Evolutionary conservation across 2,888 invertebrate species (phyloP).

Genomic region (Melangyna quadrimaculata): DNA sequence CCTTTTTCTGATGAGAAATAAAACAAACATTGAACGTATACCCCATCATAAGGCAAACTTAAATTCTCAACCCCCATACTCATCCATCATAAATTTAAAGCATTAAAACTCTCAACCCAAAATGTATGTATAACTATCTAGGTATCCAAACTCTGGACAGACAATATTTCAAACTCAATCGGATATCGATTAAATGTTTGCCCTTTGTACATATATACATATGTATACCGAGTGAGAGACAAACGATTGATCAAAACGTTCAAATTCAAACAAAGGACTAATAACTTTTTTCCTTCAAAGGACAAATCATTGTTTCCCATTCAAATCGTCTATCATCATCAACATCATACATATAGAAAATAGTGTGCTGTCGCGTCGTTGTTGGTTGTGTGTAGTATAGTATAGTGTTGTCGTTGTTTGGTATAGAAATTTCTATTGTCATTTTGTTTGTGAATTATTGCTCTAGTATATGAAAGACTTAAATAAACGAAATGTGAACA

Average conservation of each 20-base stretch:
- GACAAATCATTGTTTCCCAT: slow-evolving; percentile 69
- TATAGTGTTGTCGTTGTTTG: not conserved
- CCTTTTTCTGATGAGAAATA: not conserved
- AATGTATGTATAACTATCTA: not conserved
- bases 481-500: not conserved
- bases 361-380: not conserved
- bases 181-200: slow-evolving; percentile 60
- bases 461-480: not conserved
- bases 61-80: not conserved
- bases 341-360: not conserved
- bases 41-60: not conserved
- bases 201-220: slow-evolving; percentile 11
- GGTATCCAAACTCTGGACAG: not conserved
- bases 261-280: slow-evolving; percentile 54
- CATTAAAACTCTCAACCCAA: slow-evolving; percentile 15
- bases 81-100: slow-evolving; percentile 9
- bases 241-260: slow-evolving; percentile 61
- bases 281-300: slow-evolving; percentile 61
- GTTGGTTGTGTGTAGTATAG: no score
- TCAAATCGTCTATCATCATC: slow-evolving; percentile 62
- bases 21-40: not conserved
- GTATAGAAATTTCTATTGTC: not conserved
- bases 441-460: not conserved
- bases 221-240: slow-evolving; percentile 2
- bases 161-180: slow-evolving; percentile 39